These are phyloP conservation scores for Epinotia bilunana DNA, from an alignment of 2,888 invertebrate genomes.

Conservation along the genomic window DNA sequence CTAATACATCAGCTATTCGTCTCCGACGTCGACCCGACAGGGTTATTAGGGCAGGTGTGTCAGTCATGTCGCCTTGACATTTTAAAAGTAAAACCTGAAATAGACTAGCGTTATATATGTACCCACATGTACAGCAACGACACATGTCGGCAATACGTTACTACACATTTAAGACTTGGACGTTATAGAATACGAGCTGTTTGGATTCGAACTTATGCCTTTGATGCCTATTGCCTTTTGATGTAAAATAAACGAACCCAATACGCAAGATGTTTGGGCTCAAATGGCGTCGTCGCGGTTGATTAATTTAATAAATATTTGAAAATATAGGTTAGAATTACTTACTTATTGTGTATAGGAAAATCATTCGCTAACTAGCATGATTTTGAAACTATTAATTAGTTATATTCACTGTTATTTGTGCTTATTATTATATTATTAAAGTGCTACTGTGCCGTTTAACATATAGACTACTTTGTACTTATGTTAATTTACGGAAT, in stretches of 20 bases:
- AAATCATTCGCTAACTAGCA: not conserved
- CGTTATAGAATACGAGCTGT: not conserved
- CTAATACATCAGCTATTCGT: constrained; percentile 59
- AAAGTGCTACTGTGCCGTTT: too few relatives aligned
- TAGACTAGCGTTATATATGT: constrained; percentile 37
- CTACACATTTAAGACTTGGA: constrained; percentile 2
- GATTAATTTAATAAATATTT: too few relatives aligned
- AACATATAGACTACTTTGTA: too few relatives aligned
- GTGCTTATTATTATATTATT: too few relatives aligned
- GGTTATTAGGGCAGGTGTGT: constrained; percentile 63
- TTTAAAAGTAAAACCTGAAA: constrained; percentile 48
- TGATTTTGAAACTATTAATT: not conserved
- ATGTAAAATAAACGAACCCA: constrained; percentile 3
- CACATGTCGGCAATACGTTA: constrained; percentile 34
- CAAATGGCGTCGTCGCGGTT: not conserved
- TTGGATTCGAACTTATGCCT: constrained; percentile 1
- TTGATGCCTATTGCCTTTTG: too few relatives aligned
- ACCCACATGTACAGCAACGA: not conserved
- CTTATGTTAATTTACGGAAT: constrained; percentile 1
- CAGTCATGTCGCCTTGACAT: constrained; percentile 52
- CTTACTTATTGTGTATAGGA: too few relatives aligned
- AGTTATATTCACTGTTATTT: too few relatives aligned
- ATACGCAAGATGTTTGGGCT: not conserved
- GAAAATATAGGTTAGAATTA: not conserved
- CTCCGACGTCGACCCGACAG: constrained; percentile 59